phyloP scores from a whole-genome alignment of 2,888 invertebrate species.

The Clivina fossor region DNA sequence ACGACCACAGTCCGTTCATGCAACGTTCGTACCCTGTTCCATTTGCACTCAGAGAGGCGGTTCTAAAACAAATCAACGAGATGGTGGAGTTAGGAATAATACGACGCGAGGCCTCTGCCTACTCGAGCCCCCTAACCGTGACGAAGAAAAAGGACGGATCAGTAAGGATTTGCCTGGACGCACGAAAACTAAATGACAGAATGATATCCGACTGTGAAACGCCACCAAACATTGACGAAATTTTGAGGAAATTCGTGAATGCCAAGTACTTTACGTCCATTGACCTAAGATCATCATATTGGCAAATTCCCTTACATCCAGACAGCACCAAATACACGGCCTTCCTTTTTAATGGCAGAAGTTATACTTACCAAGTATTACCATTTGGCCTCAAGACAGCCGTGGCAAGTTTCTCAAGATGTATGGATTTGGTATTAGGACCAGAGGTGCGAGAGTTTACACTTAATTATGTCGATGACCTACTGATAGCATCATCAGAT shows the following conservation, averaged over 20 bases:
- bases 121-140: constrained; percentile 33
- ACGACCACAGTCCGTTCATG: background rate
- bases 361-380: constrained; percentile 30
- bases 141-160: constrained; percentile 33
- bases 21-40: constrained; percentile 4
- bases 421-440: constrained; percentile 1
- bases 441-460: constrained; percentile 24
- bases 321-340: constrained; percentile 35
- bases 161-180: constrained; percentile 38
- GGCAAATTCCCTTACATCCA: constrained; percentile 35
- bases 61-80: constrained; percentile 10
- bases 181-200: constrained; percentile 33
- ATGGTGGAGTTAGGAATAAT: constrained; percentile 29
- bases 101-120: constrained; percentile 23
- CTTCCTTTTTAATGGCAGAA: constrained; percentile 28
- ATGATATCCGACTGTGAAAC: constrained; percentile 35
- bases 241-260: constrained; percentile 32
- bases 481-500: constrained; percentile 25
- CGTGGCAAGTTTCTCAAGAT: background rate
- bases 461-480: constrained; percentile 32
- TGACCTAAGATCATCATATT: constrained; percentile 36
- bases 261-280: constrained; percentile 28
- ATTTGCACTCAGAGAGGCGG: background rate
- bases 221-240: constrained; percentile 14
- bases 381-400: constrained; percentile 33